A percentile compares a stretch with the other conserved stretches of the same genome.
Evolutionary conservation across 2,888 invertebrate species (phyloP).

Genomic region (Tyria jacobaeae): DNA sequence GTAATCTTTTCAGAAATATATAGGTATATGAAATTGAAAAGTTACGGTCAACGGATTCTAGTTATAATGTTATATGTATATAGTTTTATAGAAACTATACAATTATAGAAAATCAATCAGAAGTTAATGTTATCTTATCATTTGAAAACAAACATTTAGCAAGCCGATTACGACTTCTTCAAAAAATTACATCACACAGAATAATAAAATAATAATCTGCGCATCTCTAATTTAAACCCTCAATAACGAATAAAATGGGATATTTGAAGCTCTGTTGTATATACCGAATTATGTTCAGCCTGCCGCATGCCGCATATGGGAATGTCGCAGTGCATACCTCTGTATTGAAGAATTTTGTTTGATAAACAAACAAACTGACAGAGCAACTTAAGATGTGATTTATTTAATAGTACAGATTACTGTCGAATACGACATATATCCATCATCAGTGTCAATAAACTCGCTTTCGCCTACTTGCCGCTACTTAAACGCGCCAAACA

Average conservation of each 20-base stretch:
- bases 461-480: constrained; percentile 36
- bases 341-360: not conserved
- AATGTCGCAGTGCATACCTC: not conserved
- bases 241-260: not conserved
- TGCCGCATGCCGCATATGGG: no score
- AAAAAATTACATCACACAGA: no score
- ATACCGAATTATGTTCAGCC: not conserved
- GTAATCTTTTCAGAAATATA: no score
- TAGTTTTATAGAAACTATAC: no score
- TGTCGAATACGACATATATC: constrained; percentile 24
- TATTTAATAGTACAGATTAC: constrained; percentile 20
- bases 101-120: not conserved
- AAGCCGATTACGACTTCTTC: not conserved
- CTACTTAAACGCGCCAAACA: constrained; percentile 46
- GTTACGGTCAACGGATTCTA: no score
- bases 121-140: not conserved
- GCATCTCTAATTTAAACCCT: not conserved
- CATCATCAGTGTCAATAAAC: constrained; percentile 40
- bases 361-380: constrained; percentile 8
- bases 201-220: not conserved
- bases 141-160: not conserved
- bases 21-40: no score
- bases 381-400: constrained; percentile 12
- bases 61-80: no score
- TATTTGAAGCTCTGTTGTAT: not conserved